Base-by-base conservation (phyloP, 2,113 vertebrate species). In the Apteryx owenii region DNA sequence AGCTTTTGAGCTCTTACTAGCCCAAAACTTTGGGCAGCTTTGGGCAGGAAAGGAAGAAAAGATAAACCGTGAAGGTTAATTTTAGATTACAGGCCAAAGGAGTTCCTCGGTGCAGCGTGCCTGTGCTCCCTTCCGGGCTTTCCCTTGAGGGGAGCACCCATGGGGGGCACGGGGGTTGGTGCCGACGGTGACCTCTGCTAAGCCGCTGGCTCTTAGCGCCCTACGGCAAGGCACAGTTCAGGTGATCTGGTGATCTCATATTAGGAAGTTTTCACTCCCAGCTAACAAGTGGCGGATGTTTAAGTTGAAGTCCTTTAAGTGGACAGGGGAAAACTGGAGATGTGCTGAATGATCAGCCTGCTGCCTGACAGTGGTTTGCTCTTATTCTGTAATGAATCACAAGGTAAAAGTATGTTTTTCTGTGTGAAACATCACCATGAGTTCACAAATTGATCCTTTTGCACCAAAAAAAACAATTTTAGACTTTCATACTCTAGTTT, bases 81-180 rank as follows among this genome's bases (percentile, higher is more conserved):
- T 87, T 78, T 22, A 33, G 20, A 16, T 40, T 14, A 5, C 5
- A 11, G 26, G 23, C 65, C 50, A 79, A 9, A 75, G 26, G 10
- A 38, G 29, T 33, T 60, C 29, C 56, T 60, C 7, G 29, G 31
- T 15, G 5, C 3, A 8, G 19, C 0, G 3, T 13, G 4, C 5
- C 2, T 17, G 31, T 64, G n/a, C 36, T 33, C n/a, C 28, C 38
- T 60, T 56, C 62, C 29, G 40, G 36, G 26, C 19, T 76, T 61
- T n/a, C 25, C 61, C 54, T 62, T 33, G 28, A 58, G 20, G 25
- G 2, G 17, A 19, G 29, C 29, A 60, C 22, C 33, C 10, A 1
- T 1, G 3, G 8, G 16, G 29, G 10, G 3, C 62, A 38, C 9
- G 19, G 1, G 4, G 53, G 21, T 4, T 4, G 3, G 28, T 31